Evolutionary conservation across 2,888 invertebrate species (phyloP), one percentile per base, ranked within the genome.

Genomic region (Agonopterix alstromeriana): DNA sequence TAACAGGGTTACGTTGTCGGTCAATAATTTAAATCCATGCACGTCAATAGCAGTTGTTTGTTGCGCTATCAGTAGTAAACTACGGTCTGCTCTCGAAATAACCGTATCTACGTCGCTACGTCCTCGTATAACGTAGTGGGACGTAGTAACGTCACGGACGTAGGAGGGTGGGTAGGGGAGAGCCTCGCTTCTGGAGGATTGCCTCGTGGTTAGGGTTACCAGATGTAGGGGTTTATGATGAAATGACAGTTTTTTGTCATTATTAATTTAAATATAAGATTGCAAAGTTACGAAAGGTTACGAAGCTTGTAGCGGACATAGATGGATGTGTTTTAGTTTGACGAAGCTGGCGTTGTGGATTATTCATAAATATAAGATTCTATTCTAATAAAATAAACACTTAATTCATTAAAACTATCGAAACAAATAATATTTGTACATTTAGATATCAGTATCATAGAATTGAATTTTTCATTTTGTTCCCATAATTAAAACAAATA

Each of bases 11-110:
- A 50, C 45, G 53, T 55, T 54, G 42, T 49, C 55, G 49, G 54
- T 49, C 55, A 61, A 65, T 72, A 67, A 70, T 71, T 69, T 73
- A 72, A 75, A 74, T 75, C 70, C 57, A 66, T 63, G 65, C 62
- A 54, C 65, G 67, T 68, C 65, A 64, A 69, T 71, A 71, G 58
- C 47, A 46, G 53, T 11, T 10, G 38, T 10, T 11, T 11, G 53
- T 57, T 54, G 52, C 56, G 50, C 52, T 65, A 67, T 67, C 66
- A 61, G 65, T 72, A 65, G 68, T 73, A 66, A 67, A 69, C 63
- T 64, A 60, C 61, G 52, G 55, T 66, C 68, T 66, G 58, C 62
- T 65, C 67, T 71, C 63, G 58, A 74, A 76, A 77, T 73, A 77
- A 69, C 66, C 61, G 64, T 65, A 64, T 62, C 65, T 66, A 72